Conservation (phyloP, 1,140 invertebrate species). For the Diorhabda sublineata region DNA sequence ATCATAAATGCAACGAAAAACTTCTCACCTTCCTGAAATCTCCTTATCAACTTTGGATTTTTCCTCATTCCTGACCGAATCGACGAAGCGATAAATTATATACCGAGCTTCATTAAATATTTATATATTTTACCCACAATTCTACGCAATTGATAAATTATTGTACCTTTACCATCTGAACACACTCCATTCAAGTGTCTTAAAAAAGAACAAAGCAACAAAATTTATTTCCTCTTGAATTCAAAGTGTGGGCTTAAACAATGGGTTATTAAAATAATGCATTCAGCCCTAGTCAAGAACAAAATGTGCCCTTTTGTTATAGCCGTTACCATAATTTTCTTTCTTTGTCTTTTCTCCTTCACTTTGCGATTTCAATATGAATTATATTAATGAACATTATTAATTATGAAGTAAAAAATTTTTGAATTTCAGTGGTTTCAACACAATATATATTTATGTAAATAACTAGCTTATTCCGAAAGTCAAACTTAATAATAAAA, state of each 20-base stretch:
- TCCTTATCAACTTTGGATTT: too few relatives aligned
- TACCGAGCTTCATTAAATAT: background rate
- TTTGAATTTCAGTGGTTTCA: too few relatives aligned
- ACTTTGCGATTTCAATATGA: background rate
- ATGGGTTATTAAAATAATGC: conserved; percentile 5
- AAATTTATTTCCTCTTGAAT: background rate
- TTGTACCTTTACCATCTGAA: background rate
- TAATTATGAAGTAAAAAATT: background rate
- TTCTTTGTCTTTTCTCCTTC: conserved; percentile 4
- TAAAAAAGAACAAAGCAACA: background rate
- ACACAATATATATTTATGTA: too few relatives aligned
- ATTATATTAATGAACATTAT: background rate
- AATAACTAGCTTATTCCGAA: too few relatives aligned
- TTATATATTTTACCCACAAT: background rate
- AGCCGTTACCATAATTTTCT: background rate
- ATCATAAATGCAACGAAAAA: too few relatives aligned
- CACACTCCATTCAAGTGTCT: background rate
- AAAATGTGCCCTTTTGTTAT: conserved; percentile 9
- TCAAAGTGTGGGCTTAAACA: background rate
- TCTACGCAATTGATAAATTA: background rate
- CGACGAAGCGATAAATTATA: background rate
- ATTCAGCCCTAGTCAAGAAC: background rate
- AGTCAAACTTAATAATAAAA: too few relatives aligned
- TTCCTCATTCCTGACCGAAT: too few relatives aligned
- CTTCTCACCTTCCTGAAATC: too few relatives aligned